Percentiles rank a stretch among this genome's conserved stretches.
Evolutionary conservation across 1,140 invertebrate genomes (phyloP).

Genomic region (Saccostrea glomerata): DNA sequence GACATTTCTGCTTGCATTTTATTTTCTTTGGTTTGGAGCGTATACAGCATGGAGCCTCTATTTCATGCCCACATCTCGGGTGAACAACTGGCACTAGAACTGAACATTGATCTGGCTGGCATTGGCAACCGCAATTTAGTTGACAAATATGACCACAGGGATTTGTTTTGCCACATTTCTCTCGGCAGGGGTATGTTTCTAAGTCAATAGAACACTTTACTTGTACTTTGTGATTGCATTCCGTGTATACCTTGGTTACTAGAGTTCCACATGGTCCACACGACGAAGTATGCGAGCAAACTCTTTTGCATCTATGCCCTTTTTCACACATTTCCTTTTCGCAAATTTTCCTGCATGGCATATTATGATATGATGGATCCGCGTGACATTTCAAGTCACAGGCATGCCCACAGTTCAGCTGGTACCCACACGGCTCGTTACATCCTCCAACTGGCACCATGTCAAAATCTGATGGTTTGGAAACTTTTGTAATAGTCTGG

Average conservation of each 20-base stretch:
- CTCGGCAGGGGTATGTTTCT: conserved; percentile 47
- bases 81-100: neutral
- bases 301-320: conserved; percentile 57
- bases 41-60: conserved; percentile 22
- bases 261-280: conserved; percentile 46
- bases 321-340: conserved; percentile 52
- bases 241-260: conserved; percentile 46
- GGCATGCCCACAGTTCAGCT: conserved; percentile 82
- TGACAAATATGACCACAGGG: conserved; percentile 80
- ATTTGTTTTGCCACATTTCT: conserved; percentile 47
- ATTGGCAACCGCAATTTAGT: conserved; percentile 70
- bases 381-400: conserved; percentile 79
- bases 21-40: neutral
- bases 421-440: conserved; percentile 66
- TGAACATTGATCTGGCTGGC: conserved; percentile 29
- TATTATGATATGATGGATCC: conserved; percentile 51
- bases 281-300: conserved; percentile 36
- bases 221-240: conserved; percentile 52
- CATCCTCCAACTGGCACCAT: conserved; percentile 77
- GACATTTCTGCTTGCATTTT: conserved; percentile 34
- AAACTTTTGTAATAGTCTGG: conserved; percentile 53
- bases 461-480: conserved; percentile 69
- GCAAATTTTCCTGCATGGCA: conserved; percentile 60
- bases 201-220: conserved; percentile 48
- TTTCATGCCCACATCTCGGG: conserved; percentile 41